Evolutionary conservation across 2,797 vertebrate species (phyloP), one percentile per base, ranked within the genome.

Genomic region (Paedocypris micromegethes): DNA sequence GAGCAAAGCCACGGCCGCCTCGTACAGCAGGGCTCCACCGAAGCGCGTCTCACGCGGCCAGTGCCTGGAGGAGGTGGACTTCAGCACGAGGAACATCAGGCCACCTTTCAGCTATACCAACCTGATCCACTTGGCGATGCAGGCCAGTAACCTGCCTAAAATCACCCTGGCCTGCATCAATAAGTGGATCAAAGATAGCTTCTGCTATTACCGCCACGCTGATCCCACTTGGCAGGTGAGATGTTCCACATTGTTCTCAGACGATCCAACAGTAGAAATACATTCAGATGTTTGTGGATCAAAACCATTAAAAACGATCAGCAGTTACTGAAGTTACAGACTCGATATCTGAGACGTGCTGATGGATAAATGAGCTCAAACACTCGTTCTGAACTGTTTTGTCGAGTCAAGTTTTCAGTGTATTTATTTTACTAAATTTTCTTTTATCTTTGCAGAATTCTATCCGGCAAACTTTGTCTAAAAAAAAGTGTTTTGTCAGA

Each of bases 401-500:
- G 8, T 65, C 9, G 1, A n/a, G n/a, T n/a, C n/a, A n/a, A n/a
- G n/a, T n/a, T n/a, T n/a, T n/a, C n/a, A 62, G 54, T 58, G 6
- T n/a, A 70, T 50, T 23, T 47, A 2, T 59, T 43, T 64, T 9
- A 58, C 37, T 59, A 9, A 4, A 70, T 50, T 57, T 9, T 42
- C 55, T 9, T 72, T 64, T 67, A 9, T 64, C 49, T 5, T 66
- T 81, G 49, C 83, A 98, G 95, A 98, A 97, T 74, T 97, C 95
- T 50, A 97, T 97, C 82, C 89, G 96, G 61, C 95, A 97, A 90
- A 98, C 97, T 81, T 90, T 98, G 70, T 98, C 96, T 0, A 84
- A 97, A 79, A 98, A 98, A 84, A 98, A 98, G 81, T 98, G 94
- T 83, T 98, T 98, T 84, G 95, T 97, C 85, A 98, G 97, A 80